These are phyloP conservation scores for Bovichtus diacanthus DNA, from an alignment of 2,797 vertebrate species.

Conservation along the genomic window DNA sequence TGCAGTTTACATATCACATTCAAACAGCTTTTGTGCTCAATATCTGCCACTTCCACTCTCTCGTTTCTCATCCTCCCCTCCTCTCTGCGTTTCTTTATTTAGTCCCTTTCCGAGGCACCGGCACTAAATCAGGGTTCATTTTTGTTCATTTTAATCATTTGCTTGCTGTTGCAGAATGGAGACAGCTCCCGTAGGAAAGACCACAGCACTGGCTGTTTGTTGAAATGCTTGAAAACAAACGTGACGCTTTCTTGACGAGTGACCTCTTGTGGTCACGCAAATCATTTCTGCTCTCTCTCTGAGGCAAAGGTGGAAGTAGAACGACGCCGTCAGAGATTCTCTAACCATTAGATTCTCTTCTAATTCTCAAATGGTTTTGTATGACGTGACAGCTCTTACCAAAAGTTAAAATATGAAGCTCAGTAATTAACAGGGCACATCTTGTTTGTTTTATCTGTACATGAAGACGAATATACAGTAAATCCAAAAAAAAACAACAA, in stretches of 20 bases:
- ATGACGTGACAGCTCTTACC: not conserved
- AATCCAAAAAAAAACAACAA: too few relatives aligned
- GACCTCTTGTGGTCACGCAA: slow-evolving; percentile 56
- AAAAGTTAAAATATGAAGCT: not conserved
- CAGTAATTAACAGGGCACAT: not conserved
- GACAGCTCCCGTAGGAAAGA: not conserved
- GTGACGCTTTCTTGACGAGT: slow-evolving; percentile 34
- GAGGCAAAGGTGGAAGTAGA: not conserved
- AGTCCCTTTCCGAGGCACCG: slow-evolving; percentile 11
- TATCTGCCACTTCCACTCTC: slow-evolving; percentile 67
- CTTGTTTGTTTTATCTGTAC: not conserved
- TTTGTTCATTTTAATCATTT: slow-evolving; percentile 36
- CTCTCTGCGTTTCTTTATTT: slow-evolving; percentile 35
- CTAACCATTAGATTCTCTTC: too few relatives aligned
- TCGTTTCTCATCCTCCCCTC: slow-evolving; percentile 32
- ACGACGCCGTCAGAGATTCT: not conserved
- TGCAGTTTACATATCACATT: slow-evolving; percentile 80
- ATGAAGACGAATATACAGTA: too few relatives aligned
- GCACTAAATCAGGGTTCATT: slow-evolving; percentile 36
- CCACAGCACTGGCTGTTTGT: not conserved
- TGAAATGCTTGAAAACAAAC: slow-evolving; percentile 14
- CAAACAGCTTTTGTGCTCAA: slow-evolving; percentile 76
- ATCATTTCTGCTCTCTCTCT: slow-evolving; percentile 20
- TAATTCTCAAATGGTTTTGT: not conserved
- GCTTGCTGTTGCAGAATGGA: slow-evolving; percentile 7